A percentile compares a stretch with the other conserved stretches of the same genome.
Evolutionary conservation across 2,888 invertebrate genomes (phyloP).

Genomic region (Epirrhoe alternata): DNA sequence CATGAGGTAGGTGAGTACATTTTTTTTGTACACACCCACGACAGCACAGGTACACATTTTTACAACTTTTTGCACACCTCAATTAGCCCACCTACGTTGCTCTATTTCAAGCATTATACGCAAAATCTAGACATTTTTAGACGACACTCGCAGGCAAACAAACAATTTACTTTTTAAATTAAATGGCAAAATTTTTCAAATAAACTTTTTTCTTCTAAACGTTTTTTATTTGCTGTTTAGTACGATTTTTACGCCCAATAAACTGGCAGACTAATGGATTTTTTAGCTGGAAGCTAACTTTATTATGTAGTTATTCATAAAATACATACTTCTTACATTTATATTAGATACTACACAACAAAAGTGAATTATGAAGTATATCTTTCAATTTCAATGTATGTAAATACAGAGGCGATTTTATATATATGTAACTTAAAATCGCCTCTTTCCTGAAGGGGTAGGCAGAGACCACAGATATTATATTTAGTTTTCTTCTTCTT

Average conservation of each 20-base stretch:
- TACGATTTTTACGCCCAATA: background rate
- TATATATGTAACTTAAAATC: too few species aligned
- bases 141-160: constrained; percentile 2
- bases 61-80: constrained; percentile 50
- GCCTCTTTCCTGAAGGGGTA: too few species aligned
- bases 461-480: too few species aligned
- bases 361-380: too few species aligned
- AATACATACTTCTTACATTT: too few species aligned
- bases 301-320: background rate
- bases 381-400: too few species aligned
- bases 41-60: constrained; percentile 57
- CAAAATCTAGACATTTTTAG: background rate
- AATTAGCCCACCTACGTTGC: constrained; percentile 40
- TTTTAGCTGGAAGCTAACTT: background rate
- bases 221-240: constrained; percentile 19
- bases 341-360: background rate
- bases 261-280: background rate
- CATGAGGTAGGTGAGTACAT: constrained; percentile 88
- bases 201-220: constrained; percentile 18
- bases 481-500: too few species aligned
- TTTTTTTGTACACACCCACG: constrained; percentile 66
- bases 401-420: too few species aligned
- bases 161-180: constrained; percentile 12
- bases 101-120: constrained; percentile 28
- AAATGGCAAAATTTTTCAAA: constrained; percentile 20